These are phyloP conservation scores for Drosophila infuscata DNA, from an alignment of 2,888 invertebrate species.

Conservation along the genomic window DNA sequence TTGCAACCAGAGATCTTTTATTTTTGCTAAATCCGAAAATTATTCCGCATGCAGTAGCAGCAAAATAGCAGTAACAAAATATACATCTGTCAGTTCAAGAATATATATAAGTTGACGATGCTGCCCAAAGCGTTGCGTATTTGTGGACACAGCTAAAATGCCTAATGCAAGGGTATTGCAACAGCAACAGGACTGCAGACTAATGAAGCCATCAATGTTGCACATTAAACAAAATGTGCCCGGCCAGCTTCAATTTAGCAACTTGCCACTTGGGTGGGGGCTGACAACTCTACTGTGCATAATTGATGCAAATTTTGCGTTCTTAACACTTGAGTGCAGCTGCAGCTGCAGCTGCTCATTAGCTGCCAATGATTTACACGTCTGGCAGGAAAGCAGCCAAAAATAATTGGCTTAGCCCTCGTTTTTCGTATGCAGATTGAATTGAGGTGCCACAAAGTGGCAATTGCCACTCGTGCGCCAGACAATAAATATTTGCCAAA, in stretches of 20 bases:
- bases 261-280: neutral
- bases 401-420: constrained; percentile 36
- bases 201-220: constrained; percentile 66
- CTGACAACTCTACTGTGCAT: constrained; percentile 24
- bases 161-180: neutral
- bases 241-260: neutral
- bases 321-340: constrained; percentile 58
- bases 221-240: constrained; percentile 29
- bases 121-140: neutral
- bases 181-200: constrained; percentile 23
- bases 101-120: neutral
- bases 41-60: neutral
- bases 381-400: neutral
- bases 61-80: too few species aligned
- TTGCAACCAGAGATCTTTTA: neutral
- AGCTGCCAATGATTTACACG: constrained; percentile 22
- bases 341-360: constrained; percentile 45
- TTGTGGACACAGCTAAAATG: neutral
- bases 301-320: constrained; percentile 62
- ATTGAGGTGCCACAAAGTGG: constrained; percentile 35
- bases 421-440: constrained; percentile 72
- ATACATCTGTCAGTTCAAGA: neutral
- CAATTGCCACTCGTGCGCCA: constrained; percentile 28
- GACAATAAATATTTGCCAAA: constrained; percentile 58
- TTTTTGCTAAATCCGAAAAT: neutral